Base-by-base conservation (phyloP, 2,888 invertebrate species). In the Pterostichus niger region DNA sequence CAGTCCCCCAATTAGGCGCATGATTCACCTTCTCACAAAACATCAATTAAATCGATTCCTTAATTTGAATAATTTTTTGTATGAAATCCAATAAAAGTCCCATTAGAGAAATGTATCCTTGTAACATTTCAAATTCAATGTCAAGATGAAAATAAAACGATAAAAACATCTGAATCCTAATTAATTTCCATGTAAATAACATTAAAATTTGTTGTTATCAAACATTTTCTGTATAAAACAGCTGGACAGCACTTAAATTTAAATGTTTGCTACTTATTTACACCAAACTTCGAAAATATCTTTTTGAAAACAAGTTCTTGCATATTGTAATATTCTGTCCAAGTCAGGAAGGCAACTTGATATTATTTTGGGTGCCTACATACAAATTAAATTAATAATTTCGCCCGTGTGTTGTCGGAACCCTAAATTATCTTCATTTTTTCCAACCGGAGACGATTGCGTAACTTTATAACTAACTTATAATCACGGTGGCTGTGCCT, bases 301-400 rank as follows among this genome's bases (percentile, higher is more conserved):
- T 46, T 2, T 46, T 46, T 46, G n/a, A 10, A 49, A 49, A 49
- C 49, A 49, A 49, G 49, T 49, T 49, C 49, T 13, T n/a, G 13
- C 6, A 49, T 10, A 49, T 49, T 49, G 49, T 49, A 49, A n/a
- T 49, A 49, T 10, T 10, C 49, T 4, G 6, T 4, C n/a, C 5
- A n/a, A n/a, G 56, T 10, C 56, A 17, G 56, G 17, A 56, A 56
- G 52, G 13, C 5, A 10, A 6, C 52, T n/a, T 24, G 52, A 10
- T 52, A 56, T 56, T 13, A 56, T 24, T 56, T 49, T 13, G 49
- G 56, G 13, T 13, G 56, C 56, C 56, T 56, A 56, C 56, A 15
- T 56, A 56, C 56, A 56, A 56, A 56, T 56, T 56, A 56, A 56
- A 56, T 56, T 56, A 56, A 56, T 56, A 56, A 56, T 56, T 17